A percentile compares a stretch with the other conserved stretches of the same genome.
Evolutionary conservation across 2,888 invertebrate genomes (phyloP).

Genomic region (Idaea straminata): DNA sequence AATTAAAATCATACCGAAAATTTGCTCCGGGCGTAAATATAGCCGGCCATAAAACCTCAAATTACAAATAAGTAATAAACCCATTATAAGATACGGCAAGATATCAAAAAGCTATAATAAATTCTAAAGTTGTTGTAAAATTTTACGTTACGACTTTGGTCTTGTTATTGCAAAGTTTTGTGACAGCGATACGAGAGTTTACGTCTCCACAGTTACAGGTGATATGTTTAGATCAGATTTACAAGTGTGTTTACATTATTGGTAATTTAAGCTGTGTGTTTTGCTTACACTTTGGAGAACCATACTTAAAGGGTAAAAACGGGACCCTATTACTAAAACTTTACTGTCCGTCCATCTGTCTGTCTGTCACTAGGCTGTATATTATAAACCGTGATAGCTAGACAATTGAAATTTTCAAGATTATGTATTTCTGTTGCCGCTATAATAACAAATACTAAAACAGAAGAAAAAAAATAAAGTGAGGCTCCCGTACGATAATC

Average conservation of each 20-base stretch:
- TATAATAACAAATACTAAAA: too few relatives aligned
- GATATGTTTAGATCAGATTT: constrained; percentile 12
- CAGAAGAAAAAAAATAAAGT: too few relatives aligned
- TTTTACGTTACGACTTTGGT: constrained; percentile 70
- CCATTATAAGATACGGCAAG: constrained; percentile 67
- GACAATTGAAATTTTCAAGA: too few relatives aligned
- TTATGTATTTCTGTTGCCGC: too few relatives aligned
- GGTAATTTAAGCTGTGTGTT: constrained; percentile 1
- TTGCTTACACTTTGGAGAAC: too few relatives aligned
- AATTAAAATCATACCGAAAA: constrained; percentile 9
- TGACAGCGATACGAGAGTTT: constrained; percentile 55
- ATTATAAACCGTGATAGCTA: too few relatives aligned
- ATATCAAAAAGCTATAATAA: constrained; percentile 72
- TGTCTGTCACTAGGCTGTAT: too few relatives aligned
- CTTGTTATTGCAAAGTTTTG: constrained; percentile 64
- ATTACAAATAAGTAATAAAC: constrained; percentile 66
- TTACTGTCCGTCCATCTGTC: too few relatives aligned
- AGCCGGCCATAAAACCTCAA: constrained; percentile 49
- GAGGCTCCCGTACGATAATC: too few relatives aligned
- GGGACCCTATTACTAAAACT: too few relatives aligned
- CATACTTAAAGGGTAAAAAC: too few relatives aligned
- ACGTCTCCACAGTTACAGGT: constrained; percentile 44
- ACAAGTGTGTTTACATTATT: constrained; percentile 1
- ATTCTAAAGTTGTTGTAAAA: constrained; percentile 74
- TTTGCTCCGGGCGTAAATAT: constrained; percentile 35